A percentile compares a stretch with the other conserved stretches of the same genome.
These are phyloP conservation scores for Patella depressa DNA, from an alignment of 2,888 invertebrate genomes.

Conservation along the genomic window DNA sequence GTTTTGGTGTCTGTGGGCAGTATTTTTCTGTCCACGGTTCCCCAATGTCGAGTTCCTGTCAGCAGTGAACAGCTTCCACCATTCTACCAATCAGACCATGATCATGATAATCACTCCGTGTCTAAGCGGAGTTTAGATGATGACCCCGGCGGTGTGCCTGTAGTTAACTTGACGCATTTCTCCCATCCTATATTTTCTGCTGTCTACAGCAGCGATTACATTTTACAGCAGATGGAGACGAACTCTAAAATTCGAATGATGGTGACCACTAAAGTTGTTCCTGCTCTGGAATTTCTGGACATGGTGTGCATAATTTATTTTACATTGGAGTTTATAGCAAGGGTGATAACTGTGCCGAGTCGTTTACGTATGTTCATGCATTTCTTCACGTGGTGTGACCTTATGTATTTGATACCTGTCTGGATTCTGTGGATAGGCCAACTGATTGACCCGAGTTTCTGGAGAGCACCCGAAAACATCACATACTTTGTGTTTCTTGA, in stretches of 20 bases:
- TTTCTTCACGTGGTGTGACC: conserved; percentile 42
- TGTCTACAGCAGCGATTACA: neutral
- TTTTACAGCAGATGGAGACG: conserved; percentile 7
- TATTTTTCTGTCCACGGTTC: conserved; percentile 49
- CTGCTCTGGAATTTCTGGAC: conserved; percentile 38
- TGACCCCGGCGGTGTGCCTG: no score
- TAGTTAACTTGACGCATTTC: no score
- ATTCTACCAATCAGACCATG: neutral
- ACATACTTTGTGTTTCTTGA: conserved; percentile 37
- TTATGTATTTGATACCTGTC: conserved; percentile 47
- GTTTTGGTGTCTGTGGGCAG: conserved; percentile 48
- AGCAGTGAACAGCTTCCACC: conserved; percentile 25
- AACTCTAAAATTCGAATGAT: conserved; percentile 36
- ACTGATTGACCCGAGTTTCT: conserved; percentile 31
- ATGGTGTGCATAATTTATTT: conserved; percentile 46
- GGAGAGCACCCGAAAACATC: conserved; percentile 33
- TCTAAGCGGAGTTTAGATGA: no score
- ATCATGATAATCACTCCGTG: neutral
- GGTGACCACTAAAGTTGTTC: conserved; percentile 45
- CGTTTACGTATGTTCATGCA: conserved; percentile 33
- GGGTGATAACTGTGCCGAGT: conserved; percentile 43
- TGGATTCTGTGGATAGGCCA: conserved; percentile 43
- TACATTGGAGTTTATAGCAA: conserved; percentile 44
- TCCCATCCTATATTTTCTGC: no score
- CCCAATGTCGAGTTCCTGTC: conserved; percentile 42